Conservation (phyloP, 2,113 vertebrate genomes). For the Macaca nemestrina region DNA sequence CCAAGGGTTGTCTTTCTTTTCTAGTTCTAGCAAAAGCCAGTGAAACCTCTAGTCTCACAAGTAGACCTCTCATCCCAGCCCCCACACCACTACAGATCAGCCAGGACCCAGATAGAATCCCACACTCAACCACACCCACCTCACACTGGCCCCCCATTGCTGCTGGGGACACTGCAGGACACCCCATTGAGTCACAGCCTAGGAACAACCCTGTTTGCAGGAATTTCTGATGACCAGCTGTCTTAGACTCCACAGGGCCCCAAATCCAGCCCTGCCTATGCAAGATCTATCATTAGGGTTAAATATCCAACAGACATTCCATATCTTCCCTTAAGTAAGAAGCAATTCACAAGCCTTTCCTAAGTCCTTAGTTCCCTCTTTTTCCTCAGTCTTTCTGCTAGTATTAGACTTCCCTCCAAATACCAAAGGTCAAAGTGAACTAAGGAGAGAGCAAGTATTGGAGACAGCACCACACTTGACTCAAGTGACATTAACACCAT, state of each 20-base stretch:
- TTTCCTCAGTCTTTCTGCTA: no score
- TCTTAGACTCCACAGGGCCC: not conserved
- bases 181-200: not conserved
- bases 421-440: not conserved
- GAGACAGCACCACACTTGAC: not conserved
- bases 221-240: not conserved
- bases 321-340: not conserved
- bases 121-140: not conserved
- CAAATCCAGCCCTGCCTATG: not conserved
- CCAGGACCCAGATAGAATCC: not conserved
- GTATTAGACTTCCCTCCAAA: not conserved
- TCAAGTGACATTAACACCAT: no score
- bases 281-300: not conserved
- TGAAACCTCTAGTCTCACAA: not conserved
- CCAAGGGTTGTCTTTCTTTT: not conserved
- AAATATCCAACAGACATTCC: not conserved
- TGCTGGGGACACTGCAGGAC: not conserved
- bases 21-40: not conserved
- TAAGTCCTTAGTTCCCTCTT: not conserved
- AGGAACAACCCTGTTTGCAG: not conserved
- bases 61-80: not conserved
- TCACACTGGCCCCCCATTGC: not conserved
- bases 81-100: not conserved
- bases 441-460: not conserved
- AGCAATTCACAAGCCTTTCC: not conserved